Evolutionary conservation across 2,888 invertebrate species (phyloP), one percentile per base, ranked within the genome.

Genomic region (Volucella zonaria): DNA sequence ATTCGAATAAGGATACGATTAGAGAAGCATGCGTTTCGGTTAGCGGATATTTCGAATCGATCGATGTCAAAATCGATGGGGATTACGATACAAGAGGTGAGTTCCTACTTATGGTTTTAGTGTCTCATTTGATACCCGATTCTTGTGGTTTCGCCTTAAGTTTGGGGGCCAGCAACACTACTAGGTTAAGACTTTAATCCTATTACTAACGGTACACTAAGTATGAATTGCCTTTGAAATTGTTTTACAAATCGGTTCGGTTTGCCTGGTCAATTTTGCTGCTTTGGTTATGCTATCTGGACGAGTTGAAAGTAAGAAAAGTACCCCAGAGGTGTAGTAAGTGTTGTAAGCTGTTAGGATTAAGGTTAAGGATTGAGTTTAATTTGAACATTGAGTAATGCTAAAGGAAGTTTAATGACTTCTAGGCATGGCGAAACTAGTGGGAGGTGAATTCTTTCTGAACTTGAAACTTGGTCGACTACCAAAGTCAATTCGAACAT

Each of bases 1-100:
- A 85, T 42, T 76, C 85, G 67, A 73, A 47, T 64, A 85, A 77
- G 85, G 85, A 85, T 85, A 85, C 85, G 75, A 85, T 81, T 45
- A 76, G 86, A 76, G 89, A 89, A 81, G 89, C 89, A 79, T 91
- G 91, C 87, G 89, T 90, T 31, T 86, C 89, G 71, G 90, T 90
- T 74, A 89, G 89, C 85, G 88, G 88, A 82, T 90, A 90, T 88
- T 91, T 91, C 75, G 89, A 90, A 86, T 89, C 91, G 88, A 91
- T 91, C 87, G 90, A 90, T 88, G 89, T 91, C 82, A 88, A 89
- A 87, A 87, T 89, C 88, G 89, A 88, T 87, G 91, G 90, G 83
- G 87, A 87, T 87, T 89, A 89, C 82, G 89, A 89, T 88, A 88
- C 90, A 88, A 91, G 90, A 91, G 91, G 91, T 91, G 86, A 88